Evolutionary conservation across 2,113 vertebrate genomes (phyloP), one percentile per base, ranked within the genome.

Genomic region (Apistogramma diplotaenia): DNA sequence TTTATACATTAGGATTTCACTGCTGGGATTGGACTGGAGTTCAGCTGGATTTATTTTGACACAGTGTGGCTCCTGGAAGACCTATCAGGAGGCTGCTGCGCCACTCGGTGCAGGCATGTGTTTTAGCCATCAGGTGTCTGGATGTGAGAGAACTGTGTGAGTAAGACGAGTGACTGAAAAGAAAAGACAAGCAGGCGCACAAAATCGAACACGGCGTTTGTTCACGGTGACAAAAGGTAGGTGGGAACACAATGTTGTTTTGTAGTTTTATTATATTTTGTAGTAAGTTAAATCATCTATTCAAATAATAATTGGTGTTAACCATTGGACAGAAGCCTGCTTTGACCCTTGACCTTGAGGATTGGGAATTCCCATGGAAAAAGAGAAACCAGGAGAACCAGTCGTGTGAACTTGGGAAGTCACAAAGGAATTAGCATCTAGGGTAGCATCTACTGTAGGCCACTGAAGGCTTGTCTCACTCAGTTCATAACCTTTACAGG

Each of bases 171-270:
- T 3, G n/a, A 67, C 53, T 51, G 54, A 79, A 57, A 1, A 55
- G 55, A 58, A 75, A 31, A 61, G 65, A 57, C 10, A 74, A 55
- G 29, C 51, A 86, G 11, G 40, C 25, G 12, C 21, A 71, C 29
- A 2, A 8, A 74, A 65, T 29, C 33, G n/a, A 62, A 37, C 31
- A 19, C 15, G 33, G 15, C 46, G 29, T 73, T 27, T 65, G 10
- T 55, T 62, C 4, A 19, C 56, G 55, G 62, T 80, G 62, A 40
- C 76, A 49, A 57, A 77, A 74, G 87, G 91, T 88, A 75, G 46
- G 89, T 59, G 19, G 19, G 18, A 51, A 23, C 15, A 53, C 40
- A 43, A 46, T 53, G 13, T 53, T 61, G 1, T 51, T 31, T 67
- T 27, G 15, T 46, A 27, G 15, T 67, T n/a, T n/a, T n/a, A n/a